Evolutionary conservation across 2,113 vertebrate species (phyloP).

Genomic region (Sceloporus tristichus): DNA sequence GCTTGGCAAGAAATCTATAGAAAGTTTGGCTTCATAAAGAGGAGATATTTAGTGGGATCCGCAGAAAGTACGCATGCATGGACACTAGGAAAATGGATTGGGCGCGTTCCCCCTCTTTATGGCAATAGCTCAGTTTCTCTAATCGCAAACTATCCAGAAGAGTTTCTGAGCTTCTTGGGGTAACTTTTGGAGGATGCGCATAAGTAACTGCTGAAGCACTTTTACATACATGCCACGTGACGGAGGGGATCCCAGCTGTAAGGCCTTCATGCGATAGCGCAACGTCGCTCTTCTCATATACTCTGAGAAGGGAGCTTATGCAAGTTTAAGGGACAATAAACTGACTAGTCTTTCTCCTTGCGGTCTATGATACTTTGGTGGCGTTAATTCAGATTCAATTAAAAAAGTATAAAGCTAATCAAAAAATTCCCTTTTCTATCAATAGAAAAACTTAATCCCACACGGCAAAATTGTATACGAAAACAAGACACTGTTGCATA

Average conservation of each 20-base stretch:
- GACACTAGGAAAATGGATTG: not conserved
- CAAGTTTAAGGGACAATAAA: not conserved
- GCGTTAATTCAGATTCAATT: not conserved
- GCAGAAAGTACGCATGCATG: not conserved
- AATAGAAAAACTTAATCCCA: constrained; percentile 3
- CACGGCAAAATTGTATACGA: constrained; percentile 24
- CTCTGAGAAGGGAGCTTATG: not conserved
- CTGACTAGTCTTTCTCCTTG: not conserved
- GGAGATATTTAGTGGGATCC: not conserved
- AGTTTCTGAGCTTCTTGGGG: not conserved
- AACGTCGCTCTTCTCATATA: not conserved
- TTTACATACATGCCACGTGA: not conserved
- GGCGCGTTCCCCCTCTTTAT: no score
- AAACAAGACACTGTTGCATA: not conserved
- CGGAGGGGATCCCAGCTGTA: not conserved
- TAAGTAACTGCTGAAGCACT: not conserved
- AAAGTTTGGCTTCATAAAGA: not conserved
- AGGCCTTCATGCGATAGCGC: no score
- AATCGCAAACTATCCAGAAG: not conserved
- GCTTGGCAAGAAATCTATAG: accelerated
- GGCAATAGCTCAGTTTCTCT: not conserved
- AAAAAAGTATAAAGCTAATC: constrained; percentile 34
- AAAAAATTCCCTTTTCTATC: constrained; percentile 39
- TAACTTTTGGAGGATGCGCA: no score
- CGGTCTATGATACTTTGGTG: not conserved